These are phyloP conservation scores for Nothobranchius furzeri DNA, from an alignment of 2,113 vertebrate genomes.

Conservation along the genomic window DNA sequence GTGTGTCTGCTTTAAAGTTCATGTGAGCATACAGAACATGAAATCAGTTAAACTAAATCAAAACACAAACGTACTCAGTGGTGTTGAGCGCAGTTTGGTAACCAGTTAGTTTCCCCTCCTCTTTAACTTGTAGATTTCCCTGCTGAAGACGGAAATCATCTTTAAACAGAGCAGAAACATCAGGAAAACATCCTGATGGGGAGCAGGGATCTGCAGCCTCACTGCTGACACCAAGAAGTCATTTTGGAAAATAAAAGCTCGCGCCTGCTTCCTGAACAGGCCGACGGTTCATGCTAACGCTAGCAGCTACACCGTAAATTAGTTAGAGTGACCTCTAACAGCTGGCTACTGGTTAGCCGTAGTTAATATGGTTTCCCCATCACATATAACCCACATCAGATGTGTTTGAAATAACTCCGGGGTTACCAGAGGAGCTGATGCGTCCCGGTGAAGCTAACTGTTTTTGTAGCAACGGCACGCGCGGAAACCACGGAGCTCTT, in stretches of 20 bases:
- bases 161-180: not conserved
- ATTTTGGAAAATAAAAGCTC: slow-evolving; percentile 79
- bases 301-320: slow-evolving; percentile 14
- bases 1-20: no score
- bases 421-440: rapidly evolving
- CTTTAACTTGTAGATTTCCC: not conserved
- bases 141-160: not conserved
- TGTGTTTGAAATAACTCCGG: rapidly evolving
- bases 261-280: slow-evolving; percentile 64
- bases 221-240: slow-evolving; percentile 39
- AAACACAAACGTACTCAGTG: slow-evolving; percentile 28
- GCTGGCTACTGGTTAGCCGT: rapidly evolving
- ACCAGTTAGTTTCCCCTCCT: slow-evolving; percentile 19
- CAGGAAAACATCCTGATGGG: not conserved
- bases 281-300: slow-evolving; percentile 56
- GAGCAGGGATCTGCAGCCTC: slow-evolving; percentile 17
- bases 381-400: rapidly evolving
- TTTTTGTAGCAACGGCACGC: slow-evolving; percentile 43
- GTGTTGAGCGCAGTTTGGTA: slow-evolving; percentile 1
- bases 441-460: slow-evolving; percentile 8
- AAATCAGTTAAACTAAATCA: not conserved
- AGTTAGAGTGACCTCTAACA: not conserved
- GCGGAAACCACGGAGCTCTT: slow-evolving; percentile 74
- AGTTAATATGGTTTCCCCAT: rapidly evolving
- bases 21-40: not conserved